phyloP scores from a whole-genome alignment of 2,113 vertebrate genomes.

The Erythrocercus mccallii region DNA sequence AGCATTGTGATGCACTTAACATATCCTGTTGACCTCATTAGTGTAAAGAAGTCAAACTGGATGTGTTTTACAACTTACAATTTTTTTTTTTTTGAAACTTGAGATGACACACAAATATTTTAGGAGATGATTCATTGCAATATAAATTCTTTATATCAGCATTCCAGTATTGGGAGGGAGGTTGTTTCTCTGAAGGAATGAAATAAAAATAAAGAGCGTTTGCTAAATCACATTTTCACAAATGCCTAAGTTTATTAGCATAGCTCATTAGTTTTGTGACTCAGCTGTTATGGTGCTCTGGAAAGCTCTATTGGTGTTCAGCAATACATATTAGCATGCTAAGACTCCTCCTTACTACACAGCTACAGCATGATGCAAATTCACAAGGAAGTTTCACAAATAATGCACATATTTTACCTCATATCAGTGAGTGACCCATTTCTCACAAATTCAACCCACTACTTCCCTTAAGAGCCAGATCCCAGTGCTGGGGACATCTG shows the following conservation, averaged over 20 bases:
- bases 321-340: not conserved
- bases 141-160: not conserved
- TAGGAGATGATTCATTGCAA: not conserved
- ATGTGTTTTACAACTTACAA: not conserved
- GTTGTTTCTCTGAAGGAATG: not conserved
- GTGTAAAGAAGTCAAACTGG: not conserved
- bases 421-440: not conserved
- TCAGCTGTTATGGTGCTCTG: not conserved
- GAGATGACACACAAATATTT: not conserved
- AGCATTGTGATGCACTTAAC: slow-evolving; percentile 33
- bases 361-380: not conserved
- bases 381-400: not conserved
- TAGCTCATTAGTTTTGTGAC: slow-evolving; percentile 3
- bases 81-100: not conserved
- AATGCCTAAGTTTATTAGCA: not conserved
- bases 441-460: not conserved
- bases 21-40: slow-evolving; percentile 13
- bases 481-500: not conserved
- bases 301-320: not conserved
- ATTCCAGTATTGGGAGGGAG: not conserved
- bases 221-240: slow-evolving; percentile 16
- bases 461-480: not conserved
- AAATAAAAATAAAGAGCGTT: not conserved
- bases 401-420: not conserved
- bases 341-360: not conserved